phyloP scores from a whole-genome alignment of 2,888 invertebrate species.

The Caenorhabditis sp. region DNA sequence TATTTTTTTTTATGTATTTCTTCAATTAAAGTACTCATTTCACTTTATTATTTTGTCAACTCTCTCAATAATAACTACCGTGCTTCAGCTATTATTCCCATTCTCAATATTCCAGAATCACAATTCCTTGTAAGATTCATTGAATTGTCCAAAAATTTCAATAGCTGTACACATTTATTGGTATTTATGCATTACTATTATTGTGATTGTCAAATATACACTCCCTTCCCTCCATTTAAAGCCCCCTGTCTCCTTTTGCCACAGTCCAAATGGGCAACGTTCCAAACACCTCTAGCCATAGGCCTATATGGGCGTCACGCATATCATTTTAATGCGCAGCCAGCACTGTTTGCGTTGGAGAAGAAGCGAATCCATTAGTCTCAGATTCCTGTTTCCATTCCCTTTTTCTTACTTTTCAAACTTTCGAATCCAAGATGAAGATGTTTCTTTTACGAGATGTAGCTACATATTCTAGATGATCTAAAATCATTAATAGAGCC shows the following conservation, averaged over 20 bases:
- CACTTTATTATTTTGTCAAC: too few species aligned
- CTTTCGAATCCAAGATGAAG: not conserved
- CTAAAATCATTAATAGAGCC: too few species aligned
- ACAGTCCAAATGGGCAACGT: constrained; percentile 51
- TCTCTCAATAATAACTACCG: too few species aligned
- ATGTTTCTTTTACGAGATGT: constrained; percentile 18
- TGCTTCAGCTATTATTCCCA: too few species aligned
- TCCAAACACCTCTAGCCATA: too few species aligned
- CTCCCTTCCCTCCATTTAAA: constrained; percentile 28
- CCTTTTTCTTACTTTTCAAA: constrained; percentile 32
- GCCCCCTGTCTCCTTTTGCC: constrained; percentile 19
- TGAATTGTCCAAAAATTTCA: constrained; percentile 29
- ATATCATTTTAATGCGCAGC: constrained; percentile 63
- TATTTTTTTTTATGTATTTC: too few species aligned
- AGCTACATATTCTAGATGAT: too few species aligned
- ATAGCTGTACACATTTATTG: constrained; percentile 41
- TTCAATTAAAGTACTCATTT: too few species aligned
- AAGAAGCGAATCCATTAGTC: constrained; percentile 53
- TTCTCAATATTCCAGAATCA: too few species aligned
- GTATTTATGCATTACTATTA: constrained; percentile 39
- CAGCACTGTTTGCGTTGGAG: constrained; percentile 57
- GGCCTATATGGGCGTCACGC: constrained; percentile 56
- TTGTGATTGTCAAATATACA: constrained; percentile 30
- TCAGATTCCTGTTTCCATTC: constrained; percentile 42
- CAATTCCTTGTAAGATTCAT: not conserved